Conservation (phyloP, 2,113 vertebrate species). For the Leptosomus discolor region DNA sequence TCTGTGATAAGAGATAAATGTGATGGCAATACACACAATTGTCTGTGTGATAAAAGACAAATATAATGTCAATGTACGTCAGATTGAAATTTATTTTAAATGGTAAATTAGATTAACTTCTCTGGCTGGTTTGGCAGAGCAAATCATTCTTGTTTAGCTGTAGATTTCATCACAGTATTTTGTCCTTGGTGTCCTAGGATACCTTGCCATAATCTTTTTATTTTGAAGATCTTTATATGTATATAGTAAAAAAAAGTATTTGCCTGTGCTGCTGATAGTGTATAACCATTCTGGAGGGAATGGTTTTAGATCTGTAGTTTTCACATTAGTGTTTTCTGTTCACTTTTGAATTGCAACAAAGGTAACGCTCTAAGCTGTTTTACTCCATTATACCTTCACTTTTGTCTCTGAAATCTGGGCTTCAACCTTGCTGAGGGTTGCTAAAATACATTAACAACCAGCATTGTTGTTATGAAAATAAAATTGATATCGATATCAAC, state of each 20-base stretch:
- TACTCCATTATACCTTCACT: background rate
- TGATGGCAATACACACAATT: background rate
- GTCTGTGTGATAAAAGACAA: background rate
- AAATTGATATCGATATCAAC: fast-evolving
- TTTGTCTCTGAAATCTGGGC: background rate
- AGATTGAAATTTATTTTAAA: background rate
- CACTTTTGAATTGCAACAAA: background rate
- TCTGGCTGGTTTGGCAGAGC: background rate
- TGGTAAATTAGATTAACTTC: background rate
- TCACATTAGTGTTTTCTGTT: background rate
- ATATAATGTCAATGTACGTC: background rate
- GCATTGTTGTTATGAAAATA: background rate
- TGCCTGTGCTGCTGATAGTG: background rate
- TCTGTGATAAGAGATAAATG: background rate
- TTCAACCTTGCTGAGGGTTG: background rate
- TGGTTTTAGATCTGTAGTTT: background rate
- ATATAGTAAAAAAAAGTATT: background rate
- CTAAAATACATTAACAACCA: background rate
- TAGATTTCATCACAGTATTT: background rate
- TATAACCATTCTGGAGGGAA: background rate
- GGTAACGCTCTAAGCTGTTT: background rate
- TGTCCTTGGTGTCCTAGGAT: background rate
- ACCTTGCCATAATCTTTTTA: background rate
- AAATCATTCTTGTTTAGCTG: background rate
- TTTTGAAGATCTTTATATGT: background rate